Evolutionary conservation across 1,140 invertebrate species (phyloP).

Genomic region (Dreissena polymorpha): DNA sequence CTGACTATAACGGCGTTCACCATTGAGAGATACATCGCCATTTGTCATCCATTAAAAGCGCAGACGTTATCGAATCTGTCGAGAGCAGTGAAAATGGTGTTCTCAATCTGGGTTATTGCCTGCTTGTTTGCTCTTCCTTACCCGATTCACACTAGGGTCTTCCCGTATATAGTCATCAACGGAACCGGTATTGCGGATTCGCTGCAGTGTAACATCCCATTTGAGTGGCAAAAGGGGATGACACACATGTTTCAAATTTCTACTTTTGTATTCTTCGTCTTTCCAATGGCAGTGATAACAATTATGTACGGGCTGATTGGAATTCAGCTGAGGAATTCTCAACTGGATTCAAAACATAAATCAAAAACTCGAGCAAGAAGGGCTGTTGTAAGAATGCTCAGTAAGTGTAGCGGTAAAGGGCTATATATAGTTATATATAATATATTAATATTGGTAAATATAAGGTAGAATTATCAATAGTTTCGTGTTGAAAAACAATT

Average conservation of each 20-base stretch:
- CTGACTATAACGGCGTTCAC: slow-evolving; percentile 96
- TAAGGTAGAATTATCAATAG: not conserved
- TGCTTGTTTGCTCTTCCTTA: slow-evolving; percentile 88
- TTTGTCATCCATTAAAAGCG: slow-evolving; percentile 93
- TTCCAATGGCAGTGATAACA: slow-evolving; percentile 79
- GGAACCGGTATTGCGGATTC: slow-evolving; percentile 65
- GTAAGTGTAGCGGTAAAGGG: slow-evolving; percentile 59
- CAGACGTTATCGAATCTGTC: slow-evolving; percentile 92
- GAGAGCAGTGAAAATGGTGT: slow-evolving; percentile 89
- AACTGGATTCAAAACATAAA: slow-evolving; percentile 51
- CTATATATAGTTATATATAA: not conserved
- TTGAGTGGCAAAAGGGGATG: slow-evolving; percentile 69
- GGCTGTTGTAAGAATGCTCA: slow-evolving; percentile 76
- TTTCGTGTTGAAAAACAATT: not conserved
- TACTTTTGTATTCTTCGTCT: slow-evolving; percentile 79
- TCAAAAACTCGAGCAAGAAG: slow-evolving; percentile 70
- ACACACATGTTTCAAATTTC: slow-evolving; percentile 76
- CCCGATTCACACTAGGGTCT: slow-evolving; percentile 66
- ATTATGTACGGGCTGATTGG: slow-evolving; percentile 75
- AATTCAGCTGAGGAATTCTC: slow-evolving; percentile 44
- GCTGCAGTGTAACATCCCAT: slow-evolving; percentile 75
- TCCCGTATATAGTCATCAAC: slow-evolving; percentile 55
- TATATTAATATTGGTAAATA: not conserved
- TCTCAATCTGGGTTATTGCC: slow-evolving; percentile 88
- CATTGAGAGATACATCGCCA: slow-evolving; percentile 95